These are phyloP conservation scores for Dicyrtomina minuta DNA, from an alignment of 2,888 invertebrate species.

Conservation along the genomic window DNA sequence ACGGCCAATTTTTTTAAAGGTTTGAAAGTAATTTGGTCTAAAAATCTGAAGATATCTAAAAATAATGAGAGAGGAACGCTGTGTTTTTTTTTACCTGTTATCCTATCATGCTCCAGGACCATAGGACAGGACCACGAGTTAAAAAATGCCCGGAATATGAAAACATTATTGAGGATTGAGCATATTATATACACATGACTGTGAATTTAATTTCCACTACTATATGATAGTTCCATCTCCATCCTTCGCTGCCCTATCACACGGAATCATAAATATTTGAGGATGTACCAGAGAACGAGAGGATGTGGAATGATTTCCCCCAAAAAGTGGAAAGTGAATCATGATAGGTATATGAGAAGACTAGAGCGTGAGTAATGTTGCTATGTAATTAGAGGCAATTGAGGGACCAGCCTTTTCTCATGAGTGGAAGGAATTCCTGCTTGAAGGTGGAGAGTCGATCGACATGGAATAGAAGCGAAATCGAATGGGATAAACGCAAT, in stretches of 20 bases:
- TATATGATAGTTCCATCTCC: no score
- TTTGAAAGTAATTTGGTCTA: conserved; percentile 17
- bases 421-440: conserved; percentile 5
- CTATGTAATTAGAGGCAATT: conserved; percentile 23
- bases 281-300: not conserved
- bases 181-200: no score
- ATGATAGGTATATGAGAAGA: conserved; percentile 17
- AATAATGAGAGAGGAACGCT: not conserved
- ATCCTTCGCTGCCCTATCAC: conserved; percentile 7
- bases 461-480: not conserved
- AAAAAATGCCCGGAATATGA: no score
- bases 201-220: no score
- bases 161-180: no score
- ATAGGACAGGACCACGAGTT: no score
- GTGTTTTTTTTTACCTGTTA: no score
- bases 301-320: no score
- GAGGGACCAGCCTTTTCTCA: not conserved
- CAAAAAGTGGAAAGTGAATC: not conserved
- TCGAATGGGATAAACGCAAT: not conserved
- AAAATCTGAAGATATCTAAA: not conserved
- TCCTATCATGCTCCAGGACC: no score
- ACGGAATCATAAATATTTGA: conserved; percentile 31
- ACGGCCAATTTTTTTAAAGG: no score
- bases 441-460: conserved; percentile 26
- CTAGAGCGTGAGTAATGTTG: no score